Percentiles rank a stretch among this genome's conserved stretches.
Conservation (phyloP, 2,888 invertebrate genomes). For the Polia nebulosa region DNA sequence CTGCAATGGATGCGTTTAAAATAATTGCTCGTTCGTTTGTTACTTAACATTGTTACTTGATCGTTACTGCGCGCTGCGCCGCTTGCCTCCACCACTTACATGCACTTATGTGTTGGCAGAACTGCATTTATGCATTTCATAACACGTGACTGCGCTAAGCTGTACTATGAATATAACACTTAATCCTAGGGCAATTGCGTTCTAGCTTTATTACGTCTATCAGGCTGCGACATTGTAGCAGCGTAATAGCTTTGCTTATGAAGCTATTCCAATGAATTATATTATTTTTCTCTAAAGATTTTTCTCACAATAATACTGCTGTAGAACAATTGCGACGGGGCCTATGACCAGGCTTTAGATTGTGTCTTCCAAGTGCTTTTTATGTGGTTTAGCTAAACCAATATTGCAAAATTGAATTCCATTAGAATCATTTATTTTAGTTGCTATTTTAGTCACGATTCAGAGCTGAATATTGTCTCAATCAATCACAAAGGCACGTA, state of each 20-base stretch:
- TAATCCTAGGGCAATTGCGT: slow-evolving; percentile 52
- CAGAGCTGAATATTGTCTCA: slow-evolving; percentile 3
- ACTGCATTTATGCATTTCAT: slow-evolving; percentile 55
- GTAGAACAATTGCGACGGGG: not conserved
- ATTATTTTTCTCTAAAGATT: slow-evolving; percentile 16
- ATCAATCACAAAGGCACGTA: slow-evolving; percentile 2
- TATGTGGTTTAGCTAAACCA: not conserved
- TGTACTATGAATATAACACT: slow-evolving; percentile 50
- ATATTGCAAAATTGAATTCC: not conserved
- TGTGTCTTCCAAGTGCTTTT: slow-evolving; percentile 13
- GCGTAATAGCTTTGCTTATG: slow-evolving; percentile 25
- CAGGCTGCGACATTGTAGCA: slow-evolving; percentile 36
- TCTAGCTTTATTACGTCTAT: slow-evolving; percentile 49
- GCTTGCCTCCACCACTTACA: slow-evolving; percentile 43
- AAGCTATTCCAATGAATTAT: slow-evolving; percentile 27
- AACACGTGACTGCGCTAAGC: slow-evolving; percentile 44
- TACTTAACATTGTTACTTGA: slow-evolving; percentile 67
- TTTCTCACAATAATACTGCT: slow-evolving; percentile 28
- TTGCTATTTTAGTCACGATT: slow-evolving; percentile 2
- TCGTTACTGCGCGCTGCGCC: slow-evolving; percentile 45
- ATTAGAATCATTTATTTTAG: not conserved
- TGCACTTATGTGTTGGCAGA: slow-evolving; percentile 49
- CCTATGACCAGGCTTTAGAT: not conserved
- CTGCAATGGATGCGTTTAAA: slow-evolving; percentile 81
- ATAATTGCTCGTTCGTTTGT: slow-evolving; percentile 78